Evolutionary conservation across 2,113 vertebrate species (phyloP).

Genomic region (Neolamprologus tretocephalus): DNA sequence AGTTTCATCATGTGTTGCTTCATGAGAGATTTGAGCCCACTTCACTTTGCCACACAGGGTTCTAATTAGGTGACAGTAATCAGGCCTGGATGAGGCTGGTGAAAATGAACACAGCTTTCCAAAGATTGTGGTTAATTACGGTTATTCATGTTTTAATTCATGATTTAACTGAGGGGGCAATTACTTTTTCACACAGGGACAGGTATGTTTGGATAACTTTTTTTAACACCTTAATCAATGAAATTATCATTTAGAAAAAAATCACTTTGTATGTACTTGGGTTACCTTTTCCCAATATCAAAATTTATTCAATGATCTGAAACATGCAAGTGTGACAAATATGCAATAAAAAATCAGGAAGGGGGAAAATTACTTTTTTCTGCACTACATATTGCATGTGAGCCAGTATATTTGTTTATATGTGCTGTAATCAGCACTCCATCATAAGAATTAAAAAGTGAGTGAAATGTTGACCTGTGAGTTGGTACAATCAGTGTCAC

Average conservation of each 20-base stretch:
- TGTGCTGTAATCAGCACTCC: background rate
- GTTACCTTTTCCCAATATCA: background rate
- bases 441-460: background rate
- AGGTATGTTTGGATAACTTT: background rate
- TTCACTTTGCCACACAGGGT: background rate
- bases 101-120: background rate
- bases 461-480: background rate
- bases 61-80: background rate
- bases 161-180: background rate
- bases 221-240: background rate
- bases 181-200: background rate
- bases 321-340: background rate
- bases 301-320: background rate
- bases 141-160: background rate
- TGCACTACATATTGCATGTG: background rate
- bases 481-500: background rate
- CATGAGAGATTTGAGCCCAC: background rate
- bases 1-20: background rate
- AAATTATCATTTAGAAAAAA: background rate
- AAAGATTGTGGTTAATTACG: background rate
- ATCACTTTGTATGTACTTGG: background rate
- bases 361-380: background rate
- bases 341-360: background rate
- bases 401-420: background rate
- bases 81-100: background rate